phyloP scores from a whole-genome alignment of 2,113 vertebrate species.

The Nymphicus hollandicus region DNA sequence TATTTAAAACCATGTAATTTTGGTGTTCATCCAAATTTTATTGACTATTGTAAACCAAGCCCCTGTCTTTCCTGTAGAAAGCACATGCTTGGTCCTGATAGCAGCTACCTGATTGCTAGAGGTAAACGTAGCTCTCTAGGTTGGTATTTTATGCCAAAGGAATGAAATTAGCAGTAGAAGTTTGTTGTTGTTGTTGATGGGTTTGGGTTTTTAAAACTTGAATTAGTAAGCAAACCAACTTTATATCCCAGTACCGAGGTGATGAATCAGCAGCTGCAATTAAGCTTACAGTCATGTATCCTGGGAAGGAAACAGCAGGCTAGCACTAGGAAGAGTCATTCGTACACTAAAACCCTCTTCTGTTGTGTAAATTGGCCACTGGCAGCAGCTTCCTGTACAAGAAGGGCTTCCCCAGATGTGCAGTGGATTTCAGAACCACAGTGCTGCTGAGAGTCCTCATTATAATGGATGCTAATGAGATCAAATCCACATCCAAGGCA shows the following conservation, averaged over 20 bases:
- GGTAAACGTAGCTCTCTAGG: neutral
- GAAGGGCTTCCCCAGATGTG: slow-evolving; percentile 52
- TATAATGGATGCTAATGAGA: slow-evolving; percentile 50
- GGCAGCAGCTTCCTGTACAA: slow-evolving; percentile 60
- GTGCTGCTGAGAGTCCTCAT: slow-evolving; percentile 19
- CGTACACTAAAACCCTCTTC: slow-evolving; percentile 44
- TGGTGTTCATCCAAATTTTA: neutral
- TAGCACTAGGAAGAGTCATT: slow-evolving; percentile 30
- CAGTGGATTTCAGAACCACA: slow-evolving; percentile 24
- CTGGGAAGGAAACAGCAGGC: slow-evolving; percentile 47
- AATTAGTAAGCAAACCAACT: slow-evolving; percentile 55
- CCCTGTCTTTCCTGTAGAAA: neutral
- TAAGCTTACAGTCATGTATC: slow-evolving; percentile 37
- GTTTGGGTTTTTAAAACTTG: neutral
- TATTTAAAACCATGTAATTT: neutral
- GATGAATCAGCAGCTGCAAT: slow-evolving; percentile 62
- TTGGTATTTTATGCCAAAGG: neutral
- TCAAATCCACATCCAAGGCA: slow-evolving; percentile 44
- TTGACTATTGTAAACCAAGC: neutral
- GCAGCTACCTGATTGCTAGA: neutral
- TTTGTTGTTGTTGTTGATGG: neutral
- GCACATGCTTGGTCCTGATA: neutral
- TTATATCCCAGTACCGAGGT: slow-evolving; percentile 34
- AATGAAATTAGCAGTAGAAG: neutral
- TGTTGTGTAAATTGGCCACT: slow-evolving; percentile 47